Evolutionary conservation across 2,888 invertebrate genomes (phyloP).

Genomic region (Lagria hirta): DNA sequence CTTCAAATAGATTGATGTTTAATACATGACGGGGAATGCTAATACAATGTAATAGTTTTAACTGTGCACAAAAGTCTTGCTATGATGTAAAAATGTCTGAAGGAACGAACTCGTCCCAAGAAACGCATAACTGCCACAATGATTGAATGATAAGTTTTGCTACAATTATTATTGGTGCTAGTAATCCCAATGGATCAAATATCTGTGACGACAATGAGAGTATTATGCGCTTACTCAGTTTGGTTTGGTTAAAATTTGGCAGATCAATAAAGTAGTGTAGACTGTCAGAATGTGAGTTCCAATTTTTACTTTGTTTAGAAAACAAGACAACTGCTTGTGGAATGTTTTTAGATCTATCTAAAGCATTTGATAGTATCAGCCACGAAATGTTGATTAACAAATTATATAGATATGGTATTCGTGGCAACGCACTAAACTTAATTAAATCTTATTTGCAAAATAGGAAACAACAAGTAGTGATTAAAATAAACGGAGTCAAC

Average conservation of each 20-base stretch:
- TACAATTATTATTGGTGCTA: constrained; percentile 7
- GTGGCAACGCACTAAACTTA: too few species aligned
- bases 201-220: constrained; percentile 5
- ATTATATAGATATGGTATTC: too few species aligned
- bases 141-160: constrained; percentile 13
- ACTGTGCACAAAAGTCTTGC: constrained; percentile 5
- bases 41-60: constrained; percentile 1
- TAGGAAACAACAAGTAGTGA: too few species aligned
- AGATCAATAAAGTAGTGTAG: background rate
- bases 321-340: too few species aligned
- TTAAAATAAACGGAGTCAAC: too few species aligned
- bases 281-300: constrained; percentile 4
- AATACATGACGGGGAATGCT: constrained; percentile 7
- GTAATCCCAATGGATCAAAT: constrained; percentile 19
- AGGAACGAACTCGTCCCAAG: constrained; percentile 14
- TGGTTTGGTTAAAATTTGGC: background rate
- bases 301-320: too few species aligned
- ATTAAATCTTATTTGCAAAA: too few species aligned
- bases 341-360: too few species aligned
- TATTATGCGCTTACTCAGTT: constrained; percentile 7
- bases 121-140: constrained; percentile 7
- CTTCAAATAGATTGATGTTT: background rate
- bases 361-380: too few species aligned
- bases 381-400: too few species aligned
- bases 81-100: constrained; percentile 5